Percentiles rank a stretch among this genome's conserved stretches.
These are phyloP conservation scores for Pollenia angustigena DNA, from an alignment of 2,888 invertebrate genomes.

Conservation along the genomic window DNA sequence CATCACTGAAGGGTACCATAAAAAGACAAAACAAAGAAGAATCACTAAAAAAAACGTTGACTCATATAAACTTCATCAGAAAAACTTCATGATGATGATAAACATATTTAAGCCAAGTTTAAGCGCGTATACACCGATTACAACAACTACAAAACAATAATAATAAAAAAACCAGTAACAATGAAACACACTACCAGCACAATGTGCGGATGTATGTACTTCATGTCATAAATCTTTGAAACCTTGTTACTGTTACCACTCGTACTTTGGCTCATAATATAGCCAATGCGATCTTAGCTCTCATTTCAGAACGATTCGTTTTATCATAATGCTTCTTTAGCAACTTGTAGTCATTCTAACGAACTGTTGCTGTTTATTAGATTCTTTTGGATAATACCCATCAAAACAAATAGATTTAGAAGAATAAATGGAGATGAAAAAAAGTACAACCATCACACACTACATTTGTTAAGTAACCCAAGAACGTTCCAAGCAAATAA, in stretches of 20 bases:
- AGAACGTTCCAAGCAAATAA: constrained; percentile 75
- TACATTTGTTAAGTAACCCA: constrained; percentile 73
- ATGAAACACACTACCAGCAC: not conserved
- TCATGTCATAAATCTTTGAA: constrained; percentile 61
- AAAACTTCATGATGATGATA: constrained; percentile 3
- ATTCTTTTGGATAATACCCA: constrained; percentile 43
- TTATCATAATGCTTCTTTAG: constrained; percentile 31
- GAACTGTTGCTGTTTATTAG: constrained; percentile 33
- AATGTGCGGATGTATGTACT: constrained; percentile 59
- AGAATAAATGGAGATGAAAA: constrained; percentile 3
- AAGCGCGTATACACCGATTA: constrained; percentile 10
- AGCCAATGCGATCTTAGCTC: constrained; percentile 16
- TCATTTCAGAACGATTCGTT: constrained; percentile 25
- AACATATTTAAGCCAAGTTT: constrained; percentile 58
- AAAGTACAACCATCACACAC: constrained; percentile 57
- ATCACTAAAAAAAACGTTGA: constrained; percentile 32
- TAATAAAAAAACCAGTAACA: constrained; percentile 5
- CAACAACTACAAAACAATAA: constrained; percentile 21
- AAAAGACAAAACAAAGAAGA: constrained; percentile 2
- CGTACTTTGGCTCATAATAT: not conserved
- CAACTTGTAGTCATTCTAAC: constrained; percentile 41
- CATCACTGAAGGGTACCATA: not conserved
- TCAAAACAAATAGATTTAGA: constrained; percentile 39
- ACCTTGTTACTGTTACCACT: constrained; percentile 43
- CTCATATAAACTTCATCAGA: constrained; percentile 48